phyloP scores from a whole-genome alignment of 2,113 vertebrate genomes.

The Scartelaos histophorus region DNA sequence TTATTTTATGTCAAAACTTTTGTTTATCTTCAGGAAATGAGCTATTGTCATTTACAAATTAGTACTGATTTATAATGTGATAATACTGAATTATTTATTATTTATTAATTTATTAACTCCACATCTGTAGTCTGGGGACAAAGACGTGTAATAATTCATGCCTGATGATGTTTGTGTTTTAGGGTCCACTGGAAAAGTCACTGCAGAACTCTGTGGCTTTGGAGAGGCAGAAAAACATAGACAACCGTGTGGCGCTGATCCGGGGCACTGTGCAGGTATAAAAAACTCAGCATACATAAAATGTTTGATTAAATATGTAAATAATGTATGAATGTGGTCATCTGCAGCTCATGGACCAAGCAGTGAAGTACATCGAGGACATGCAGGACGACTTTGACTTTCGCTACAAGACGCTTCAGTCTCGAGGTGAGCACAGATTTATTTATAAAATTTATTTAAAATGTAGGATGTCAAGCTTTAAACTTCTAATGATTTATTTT shows the following conservation, averaged over 20 bases:
- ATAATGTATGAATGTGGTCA: neutral
- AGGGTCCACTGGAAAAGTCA: slow-evolving; percentile 92
- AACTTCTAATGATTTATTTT: neutral
- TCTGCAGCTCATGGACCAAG: slow-evolving; percentile 90
- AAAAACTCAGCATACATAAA: neutral
- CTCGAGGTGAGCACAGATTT: slow-evolving; percentile 78
- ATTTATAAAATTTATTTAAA: neutral
- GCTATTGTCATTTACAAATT: too few species aligned
- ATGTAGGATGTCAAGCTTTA: neutral
- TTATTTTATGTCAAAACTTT: too few species aligned
- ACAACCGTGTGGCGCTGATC: slow-evolving; percentile 88
- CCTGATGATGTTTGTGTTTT: neutral
- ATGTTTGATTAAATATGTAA: neutral
- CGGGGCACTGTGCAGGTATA: slow-evolving; percentile 89
- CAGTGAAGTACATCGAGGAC: slow-evolving; percentile 93
- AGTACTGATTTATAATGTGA: too few species aligned
- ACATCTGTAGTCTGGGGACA: too few species aligned
- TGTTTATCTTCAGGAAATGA: too few species aligned
- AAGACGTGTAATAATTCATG: neutral
- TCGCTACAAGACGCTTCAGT: slow-evolving; percentile 94
- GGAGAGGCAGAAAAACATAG: slow-evolving; percentile 89
- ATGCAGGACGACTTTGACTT: slow-evolving; percentile 98
- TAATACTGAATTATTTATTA: too few species aligned
- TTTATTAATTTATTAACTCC: too few species aligned
- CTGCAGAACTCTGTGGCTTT: slow-evolving; percentile 86